These are phyloP conservation scores for Calliopum simillimum DNA, from an alignment of 2,888 invertebrate species.

Conservation along the genomic window DNA sequence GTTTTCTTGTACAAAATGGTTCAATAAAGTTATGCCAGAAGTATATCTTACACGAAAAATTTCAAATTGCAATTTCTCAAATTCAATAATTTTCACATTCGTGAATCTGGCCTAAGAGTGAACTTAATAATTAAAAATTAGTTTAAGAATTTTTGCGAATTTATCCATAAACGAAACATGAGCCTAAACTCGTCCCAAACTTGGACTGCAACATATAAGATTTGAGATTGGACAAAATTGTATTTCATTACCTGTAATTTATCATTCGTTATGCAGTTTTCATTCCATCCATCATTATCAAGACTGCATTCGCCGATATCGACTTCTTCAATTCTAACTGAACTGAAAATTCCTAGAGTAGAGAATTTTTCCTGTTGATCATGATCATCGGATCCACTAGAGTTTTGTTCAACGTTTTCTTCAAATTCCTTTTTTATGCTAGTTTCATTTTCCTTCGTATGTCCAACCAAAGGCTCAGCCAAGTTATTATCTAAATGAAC, in stretches of 20 bases:
- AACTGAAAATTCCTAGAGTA: background rate
- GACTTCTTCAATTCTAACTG: background rate
- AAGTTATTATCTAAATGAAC: slow-evolving; percentile 46
- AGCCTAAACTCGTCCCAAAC: too few relatives aligned
- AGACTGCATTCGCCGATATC: background rate
- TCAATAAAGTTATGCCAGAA: too few relatives aligned
- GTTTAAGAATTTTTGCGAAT: too few relatives aligned
- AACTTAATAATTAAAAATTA: too few relatives aligned
- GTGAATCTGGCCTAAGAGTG: too few relatives aligned
- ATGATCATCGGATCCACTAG: background rate
- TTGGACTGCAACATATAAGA: background rate
- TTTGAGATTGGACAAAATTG: background rate
- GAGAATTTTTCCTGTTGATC: background rate
- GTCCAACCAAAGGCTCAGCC: background rate
- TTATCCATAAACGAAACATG: too few relatives aligned
- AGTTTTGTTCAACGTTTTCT: background rate
- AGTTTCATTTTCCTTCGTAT: background rate
- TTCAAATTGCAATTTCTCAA: too few relatives aligned
- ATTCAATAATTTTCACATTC: too few relatives aligned
- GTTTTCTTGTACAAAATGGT: too few relatives aligned
- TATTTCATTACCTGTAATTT: background rate
- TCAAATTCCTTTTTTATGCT: background rate
- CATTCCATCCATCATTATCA: slow-evolving; percentile 16
- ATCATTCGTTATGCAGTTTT: background rate
- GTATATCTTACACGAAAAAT: too few relatives aligned